Evolutionary conservation across 2,113 vertebrate species (phyloP), one percentile per base, ranked within the genome.

Genomic region (Bos indicus): DNA sequence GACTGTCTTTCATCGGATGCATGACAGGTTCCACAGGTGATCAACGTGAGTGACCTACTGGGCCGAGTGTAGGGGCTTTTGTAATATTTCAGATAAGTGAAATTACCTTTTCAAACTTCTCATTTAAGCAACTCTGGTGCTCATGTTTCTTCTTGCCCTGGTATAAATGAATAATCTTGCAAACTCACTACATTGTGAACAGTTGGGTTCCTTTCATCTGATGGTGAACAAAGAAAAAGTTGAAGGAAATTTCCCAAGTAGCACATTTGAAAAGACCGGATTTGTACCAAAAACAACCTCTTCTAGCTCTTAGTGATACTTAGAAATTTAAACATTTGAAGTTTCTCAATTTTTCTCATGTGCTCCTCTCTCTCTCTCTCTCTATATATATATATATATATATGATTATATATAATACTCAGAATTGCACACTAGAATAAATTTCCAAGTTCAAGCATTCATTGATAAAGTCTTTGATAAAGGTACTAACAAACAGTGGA

Each of bases 81-180:
- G 23, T 92, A 95, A 89, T 78, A 56, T 88, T 92, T 86, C 64
- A 60, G 62, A 33, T 36, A 92, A 78, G 46, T 56, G 4, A 96
- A 92, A 90, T 93, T 92, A 90, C n/a, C 36, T 93, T 93, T 77
- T 28, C 43, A 86, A 71, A 54, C 14, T 67, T 87, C 62, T 82
- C 14, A 43, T 93, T 89, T 94, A 64, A 95, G 85, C 97, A 96
- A 71, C n/a, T 78, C 52, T n/a, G 15, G 26, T 46, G n/a, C 62
- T 94, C 62, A 56, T 90, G 91, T 90, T 88, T 95, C 51, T 88
- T 91, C 43, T 80, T 92, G 15, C 13, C 46, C 85, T 74, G 25
- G 6, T 43, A 91, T 87, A 88, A 97, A 96, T 51, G 19, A 95
- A 90, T 89, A 64, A 85, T 94, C 88, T 78, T 91, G 43, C 90